Evolutionary conservation across 2,113 vertebrate species (phyloP).

Genomic region (Lophura nycthemera): DNA sequence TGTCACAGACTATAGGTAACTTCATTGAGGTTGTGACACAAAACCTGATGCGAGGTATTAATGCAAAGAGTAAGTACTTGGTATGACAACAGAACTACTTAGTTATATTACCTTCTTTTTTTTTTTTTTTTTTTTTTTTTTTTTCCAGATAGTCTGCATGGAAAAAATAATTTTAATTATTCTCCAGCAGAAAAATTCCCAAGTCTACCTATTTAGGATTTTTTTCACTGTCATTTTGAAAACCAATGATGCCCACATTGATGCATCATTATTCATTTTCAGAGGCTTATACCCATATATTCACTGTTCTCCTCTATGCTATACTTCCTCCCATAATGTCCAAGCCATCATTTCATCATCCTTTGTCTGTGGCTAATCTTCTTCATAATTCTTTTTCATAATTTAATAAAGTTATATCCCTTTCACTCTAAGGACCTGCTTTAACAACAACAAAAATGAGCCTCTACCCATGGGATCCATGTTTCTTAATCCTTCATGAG

Average conservation of each 20-base stretch:
- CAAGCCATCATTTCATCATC: constrained; percentile 65
- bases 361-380: constrained; percentile 53
- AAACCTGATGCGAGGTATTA: constrained; percentile 70
- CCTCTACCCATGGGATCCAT: background rate
- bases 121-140: constrained; percentile 8
- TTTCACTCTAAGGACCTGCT: constrained; percentile 44
- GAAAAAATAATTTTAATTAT: constrained; percentile 61
- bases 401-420: constrained; percentile 35
- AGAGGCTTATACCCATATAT: constrained; percentile 69
- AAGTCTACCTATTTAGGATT: constrained; percentile 45
- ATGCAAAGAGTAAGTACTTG: constrained; percentile 82
- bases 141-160: constrained; percentile 63
- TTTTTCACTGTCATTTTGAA: constrained; percentile 65
- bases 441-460: constrained; percentile 44
- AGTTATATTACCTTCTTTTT: constrained; percentile 57
- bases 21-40: constrained; percentile 73
- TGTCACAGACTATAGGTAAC: constrained; percentile 75
- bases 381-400: constrained; percentile 42
- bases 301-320: constrained; percentile 52
- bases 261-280: constrained; percentile 69
- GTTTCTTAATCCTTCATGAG: constrained; percentile 9
- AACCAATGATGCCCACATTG: constrained; percentile 64
- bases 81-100: constrained; percentile 49
- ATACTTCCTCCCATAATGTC: constrained; percentile 21
- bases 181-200: constrained; percentile 59